Evolutionary conservation across 1,140 invertebrate genomes (phyloP).

Genomic region (Prorops nasuta): DNA sequence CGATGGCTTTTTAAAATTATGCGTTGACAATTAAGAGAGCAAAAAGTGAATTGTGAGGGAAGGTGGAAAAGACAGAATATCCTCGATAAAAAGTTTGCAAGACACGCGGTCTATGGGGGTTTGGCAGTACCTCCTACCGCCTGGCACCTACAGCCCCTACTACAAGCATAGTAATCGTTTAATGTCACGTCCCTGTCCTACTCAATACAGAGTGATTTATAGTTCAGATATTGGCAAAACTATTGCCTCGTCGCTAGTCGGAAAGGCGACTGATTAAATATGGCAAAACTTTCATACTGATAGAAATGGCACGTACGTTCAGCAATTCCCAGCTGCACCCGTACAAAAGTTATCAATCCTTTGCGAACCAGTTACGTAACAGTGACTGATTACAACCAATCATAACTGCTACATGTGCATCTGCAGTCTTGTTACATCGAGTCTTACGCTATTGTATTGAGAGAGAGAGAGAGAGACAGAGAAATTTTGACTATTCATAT

Average conservation of each 20-base stretch:
- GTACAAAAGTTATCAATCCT: no score
- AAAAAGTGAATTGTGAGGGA: not conserved
- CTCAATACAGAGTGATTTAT: conserved; percentile 6
- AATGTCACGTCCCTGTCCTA: conserved; percentile 3
- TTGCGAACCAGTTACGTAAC: no score
- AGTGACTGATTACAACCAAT: no score
- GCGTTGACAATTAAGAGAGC: no score
- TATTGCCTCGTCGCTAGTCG: not conserved
- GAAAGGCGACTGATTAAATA: conserved; percentile 3
- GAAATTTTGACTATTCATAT: no score
- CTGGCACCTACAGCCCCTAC: no score
- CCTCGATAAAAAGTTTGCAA: not conserved
- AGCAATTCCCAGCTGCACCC: not conserved
- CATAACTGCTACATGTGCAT: not conserved
- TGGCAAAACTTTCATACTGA: not conserved
- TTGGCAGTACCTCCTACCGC: conserved; percentile 2
- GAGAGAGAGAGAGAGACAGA: no score
- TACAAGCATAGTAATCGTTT: conserved; percentile 5
- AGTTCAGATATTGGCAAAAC: conserved; percentile 4
- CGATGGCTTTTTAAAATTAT: no score
- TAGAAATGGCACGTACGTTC: not conserved
- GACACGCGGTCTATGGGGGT: not conserved
- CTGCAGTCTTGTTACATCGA: no score
- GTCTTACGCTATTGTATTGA: no score
- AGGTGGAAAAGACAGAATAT: not conserved